phyloP scores from a whole-genome alignment of 1,140 invertebrate species.

The Leptonema lineaticorne region DNA sequence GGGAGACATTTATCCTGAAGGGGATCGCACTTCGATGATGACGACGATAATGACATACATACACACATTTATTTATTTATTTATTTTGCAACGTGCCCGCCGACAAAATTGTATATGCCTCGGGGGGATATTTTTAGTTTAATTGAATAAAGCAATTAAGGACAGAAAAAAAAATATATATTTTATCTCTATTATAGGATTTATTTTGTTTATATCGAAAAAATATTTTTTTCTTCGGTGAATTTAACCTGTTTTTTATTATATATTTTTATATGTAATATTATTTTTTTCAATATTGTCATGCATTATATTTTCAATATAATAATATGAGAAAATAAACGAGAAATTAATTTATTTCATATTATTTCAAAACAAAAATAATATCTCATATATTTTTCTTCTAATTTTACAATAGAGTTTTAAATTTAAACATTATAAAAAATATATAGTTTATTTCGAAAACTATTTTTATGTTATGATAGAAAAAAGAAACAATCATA shows the following conservation, averaged over 20 bases:
- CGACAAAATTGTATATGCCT: neutral
- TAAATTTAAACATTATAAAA: neutral
- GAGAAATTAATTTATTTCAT: no score
- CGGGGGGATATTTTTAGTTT: neutral
- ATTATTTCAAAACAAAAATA: no score
- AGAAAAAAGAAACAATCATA: no score
- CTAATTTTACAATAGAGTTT: neutral
- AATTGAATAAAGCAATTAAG: neutral
- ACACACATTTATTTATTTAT: neutral
- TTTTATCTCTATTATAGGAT: neutral
- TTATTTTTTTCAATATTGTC: no score
- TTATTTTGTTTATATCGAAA: neutral
- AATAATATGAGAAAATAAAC: no score
- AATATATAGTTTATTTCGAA: neutral
- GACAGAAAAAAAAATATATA: neutral
- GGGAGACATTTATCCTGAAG: neutral
- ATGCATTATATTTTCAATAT: no score
- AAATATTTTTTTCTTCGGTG: no score
- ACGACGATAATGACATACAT: neutral
- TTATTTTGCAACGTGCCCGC: neutral
- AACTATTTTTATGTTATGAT: neutral
- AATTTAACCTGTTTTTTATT: no score
- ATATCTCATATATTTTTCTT: neutral
- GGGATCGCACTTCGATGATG: neutral
- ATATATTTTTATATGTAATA: no score